Evolutionary conservation across 2,888 invertebrate genomes (phyloP).

Genomic region (Athetis lepigone): DNA sequence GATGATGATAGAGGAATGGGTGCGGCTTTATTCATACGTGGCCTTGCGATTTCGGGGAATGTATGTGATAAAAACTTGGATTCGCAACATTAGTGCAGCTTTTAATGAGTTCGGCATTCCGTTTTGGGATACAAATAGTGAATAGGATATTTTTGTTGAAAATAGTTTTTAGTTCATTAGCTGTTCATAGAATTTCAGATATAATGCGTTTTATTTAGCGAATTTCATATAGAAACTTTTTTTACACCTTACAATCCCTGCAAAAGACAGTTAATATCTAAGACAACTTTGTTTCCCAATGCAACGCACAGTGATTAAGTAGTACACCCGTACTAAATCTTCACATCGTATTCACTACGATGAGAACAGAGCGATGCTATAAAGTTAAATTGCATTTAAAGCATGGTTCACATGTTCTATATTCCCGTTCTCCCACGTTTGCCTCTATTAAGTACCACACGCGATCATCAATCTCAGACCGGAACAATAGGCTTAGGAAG

Average conservation of each 20-base stretch:
- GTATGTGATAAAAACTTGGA: slow-evolving; percentile 49
- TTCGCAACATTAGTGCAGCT: slow-evolving; percentile 30
- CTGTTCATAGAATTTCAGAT: not conserved
- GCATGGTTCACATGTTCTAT: slow-evolving; percentile 85
- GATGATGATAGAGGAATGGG: slow-evolving; percentile 68
- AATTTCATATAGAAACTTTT: not conserved
- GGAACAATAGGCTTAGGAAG: slow-evolving; percentile 75
- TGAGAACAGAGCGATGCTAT: slow-evolving; percentile 57
- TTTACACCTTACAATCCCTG: not conserved
- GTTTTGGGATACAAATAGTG: slow-evolving; percentile 25
- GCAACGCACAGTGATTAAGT: slow-evolving; percentile 45
- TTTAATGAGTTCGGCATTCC: slow-evolving; percentile 51
- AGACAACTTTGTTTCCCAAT: slow-evolving; percentile 44
- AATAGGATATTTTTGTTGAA: slow-evolving; percentile 19
- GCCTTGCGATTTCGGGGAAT: slow-evolving; percentile 67
- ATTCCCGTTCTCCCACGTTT: slow-evolving; percentile 82
- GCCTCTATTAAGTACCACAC: slow-evolving; percentile 72
- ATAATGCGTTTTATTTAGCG: not conserved
- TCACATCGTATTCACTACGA: slow-evolving; percentile 45
- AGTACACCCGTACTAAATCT: slow-evolving; percentile 53
- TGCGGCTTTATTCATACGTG: slow-evolving; percentile 63
- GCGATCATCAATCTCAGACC: slow-evolving; percentile 78
- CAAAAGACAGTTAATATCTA: not conserved
- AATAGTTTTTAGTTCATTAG: slow-evolving; percentile 24
- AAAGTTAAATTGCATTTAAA: slow-evolving; percentile 60